These are phyloP conservation scores for Danio tinwini DNA, from an alignment of 2,797 vertebrate species.

Conservation along the genomic window DNA sequence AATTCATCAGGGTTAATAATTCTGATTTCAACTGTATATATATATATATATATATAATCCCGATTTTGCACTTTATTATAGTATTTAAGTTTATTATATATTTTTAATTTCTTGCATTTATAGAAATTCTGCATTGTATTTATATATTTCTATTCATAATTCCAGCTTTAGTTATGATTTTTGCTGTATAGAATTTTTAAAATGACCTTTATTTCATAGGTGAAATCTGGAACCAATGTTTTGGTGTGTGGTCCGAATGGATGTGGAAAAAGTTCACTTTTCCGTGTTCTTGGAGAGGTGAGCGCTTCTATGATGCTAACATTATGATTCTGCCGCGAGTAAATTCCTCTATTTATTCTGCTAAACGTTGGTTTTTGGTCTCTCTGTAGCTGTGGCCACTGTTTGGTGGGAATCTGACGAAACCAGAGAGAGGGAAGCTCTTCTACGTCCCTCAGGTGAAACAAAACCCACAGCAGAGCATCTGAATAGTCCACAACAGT, in stretches of 20 bases:
- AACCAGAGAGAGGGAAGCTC: slow-evolving; percentile 96
- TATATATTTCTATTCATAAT: too few relatives aligned
- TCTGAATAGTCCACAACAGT: neutral
- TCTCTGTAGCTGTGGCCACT: slow-evolving; percentile 91
- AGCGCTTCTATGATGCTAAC: slow-evolving; percentile 48
- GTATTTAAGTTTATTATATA: too few relatives aligned
- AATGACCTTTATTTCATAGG: slow-evolving; percentile 70
- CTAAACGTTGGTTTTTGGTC: slow-evolving; percentile 14
- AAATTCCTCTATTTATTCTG: neutral
- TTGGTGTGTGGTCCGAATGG: slow-evolving; percentile 98
- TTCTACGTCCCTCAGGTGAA: slow-evolving; percentile 98
- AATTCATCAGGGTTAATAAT: too few relatives aligned
- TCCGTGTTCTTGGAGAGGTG: slow-evolving; percentile 95
- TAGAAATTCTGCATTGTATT: too few relatives aligned
- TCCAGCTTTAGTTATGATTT: too few relatives aligned
- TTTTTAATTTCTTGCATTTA: too few relatives aligned
- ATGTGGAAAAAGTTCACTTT: slow-evolving; percentile 97
- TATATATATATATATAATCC: too few relatives aligned
- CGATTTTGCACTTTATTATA: too few relatives aligned
- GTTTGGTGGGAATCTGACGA: slow-evolving; percentile 93
- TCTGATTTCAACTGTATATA: too few relatives aligned
- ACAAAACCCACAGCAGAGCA: neutral
- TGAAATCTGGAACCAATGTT: slow-evolving; percentile 93
- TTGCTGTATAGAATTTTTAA: neutral
- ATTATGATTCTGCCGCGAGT: neutral